Evolutionary conservation across 2,113 vertebrate species (phyloP).

Genomic region (Oryzias celebensis): DNA sequence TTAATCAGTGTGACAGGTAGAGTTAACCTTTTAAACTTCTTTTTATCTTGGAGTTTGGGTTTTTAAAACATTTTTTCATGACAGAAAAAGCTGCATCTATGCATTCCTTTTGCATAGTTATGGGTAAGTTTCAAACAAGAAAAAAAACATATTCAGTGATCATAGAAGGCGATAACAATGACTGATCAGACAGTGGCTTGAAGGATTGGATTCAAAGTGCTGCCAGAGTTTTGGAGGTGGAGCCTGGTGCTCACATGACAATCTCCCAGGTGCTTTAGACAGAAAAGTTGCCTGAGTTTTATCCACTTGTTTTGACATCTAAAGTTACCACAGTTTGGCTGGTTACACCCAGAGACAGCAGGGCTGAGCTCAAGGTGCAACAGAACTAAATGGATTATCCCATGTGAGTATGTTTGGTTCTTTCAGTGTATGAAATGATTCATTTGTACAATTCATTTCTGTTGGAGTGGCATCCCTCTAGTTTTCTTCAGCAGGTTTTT

Average conservation of each 20-base stretch:
- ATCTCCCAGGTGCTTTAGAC: not conserved
- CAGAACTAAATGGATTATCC: conserved; percentile 25
- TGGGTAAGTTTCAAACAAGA: no score
- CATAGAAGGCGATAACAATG: no score
- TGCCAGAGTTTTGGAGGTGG: conserved; percentile 16
- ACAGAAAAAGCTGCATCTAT: not conserved
- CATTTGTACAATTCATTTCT: no score
- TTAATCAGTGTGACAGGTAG: not conserved
- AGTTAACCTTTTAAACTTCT: not conserved
- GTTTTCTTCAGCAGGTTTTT: not conserved
- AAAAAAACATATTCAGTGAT: no score
- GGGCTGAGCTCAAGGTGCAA: not conserved
- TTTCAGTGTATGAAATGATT: not conserved
- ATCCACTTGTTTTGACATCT: no score
- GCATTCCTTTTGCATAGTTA: no score
- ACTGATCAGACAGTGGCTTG: not conserved
- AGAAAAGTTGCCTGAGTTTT: no score
- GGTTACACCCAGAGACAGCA: not conserved
- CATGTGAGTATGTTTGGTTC: conserved; percentile 44
- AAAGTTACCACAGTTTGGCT: not conserved
- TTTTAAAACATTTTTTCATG: not conserved
- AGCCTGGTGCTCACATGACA: conserved; percentile 5
- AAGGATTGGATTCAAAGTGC: not conserved
- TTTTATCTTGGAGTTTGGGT: not conserved
- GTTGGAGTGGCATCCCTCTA: no score